Evolutionary conservation across 2,888 invertebrate species (phyloP).

Genomic region (Cryptus armator): DNA sequence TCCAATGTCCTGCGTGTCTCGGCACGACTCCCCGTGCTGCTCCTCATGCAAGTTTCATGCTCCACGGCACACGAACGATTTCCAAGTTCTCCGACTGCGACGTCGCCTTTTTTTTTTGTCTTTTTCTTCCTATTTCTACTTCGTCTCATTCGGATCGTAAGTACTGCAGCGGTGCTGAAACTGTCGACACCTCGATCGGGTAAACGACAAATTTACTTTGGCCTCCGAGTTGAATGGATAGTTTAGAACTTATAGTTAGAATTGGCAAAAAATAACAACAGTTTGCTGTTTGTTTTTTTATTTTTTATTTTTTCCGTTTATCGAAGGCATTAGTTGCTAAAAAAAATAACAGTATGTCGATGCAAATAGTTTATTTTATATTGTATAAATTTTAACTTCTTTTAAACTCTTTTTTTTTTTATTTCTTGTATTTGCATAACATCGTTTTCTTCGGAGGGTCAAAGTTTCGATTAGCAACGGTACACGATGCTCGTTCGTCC

Average conservation of each 20-base stretch:
- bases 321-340: too few relatives aligned
- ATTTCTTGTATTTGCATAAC: background rate
- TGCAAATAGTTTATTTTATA: too few relatives aligned
- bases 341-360: too few relatives aligned
- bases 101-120: constrained; percentile 16
- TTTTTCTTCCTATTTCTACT: constrained; percentile 8
- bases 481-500: too few relatives aligned
- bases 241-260: background rate
- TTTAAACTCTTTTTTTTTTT: background rate
- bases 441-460: too few relatives aligned
- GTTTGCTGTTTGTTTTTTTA: too few relatives aligned
- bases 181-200: background rate
- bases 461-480: too few relatives aligned
- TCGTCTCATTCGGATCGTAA: constrained; percentile 22
- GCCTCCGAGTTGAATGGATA: background rate
- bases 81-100: constrained; percentile 39
- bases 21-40: constrained; percentile 14
- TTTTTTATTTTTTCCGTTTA: too few relatives aligned
- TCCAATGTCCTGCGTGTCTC: constrained; percentile 31
- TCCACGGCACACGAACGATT: constrained; percentile 57
- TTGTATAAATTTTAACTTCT: background rate
- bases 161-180: constrained; percentile 17
- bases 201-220: constrained; percentile 37
- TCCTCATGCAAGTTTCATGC: constrained; percentile 56
- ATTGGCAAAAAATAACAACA: background rate